Percentiles rank a stretch among this genome's conserved stretches.
Conservation (phyloP, 2,888 invertebrate species). For the Campoletis raptor region DNA sequence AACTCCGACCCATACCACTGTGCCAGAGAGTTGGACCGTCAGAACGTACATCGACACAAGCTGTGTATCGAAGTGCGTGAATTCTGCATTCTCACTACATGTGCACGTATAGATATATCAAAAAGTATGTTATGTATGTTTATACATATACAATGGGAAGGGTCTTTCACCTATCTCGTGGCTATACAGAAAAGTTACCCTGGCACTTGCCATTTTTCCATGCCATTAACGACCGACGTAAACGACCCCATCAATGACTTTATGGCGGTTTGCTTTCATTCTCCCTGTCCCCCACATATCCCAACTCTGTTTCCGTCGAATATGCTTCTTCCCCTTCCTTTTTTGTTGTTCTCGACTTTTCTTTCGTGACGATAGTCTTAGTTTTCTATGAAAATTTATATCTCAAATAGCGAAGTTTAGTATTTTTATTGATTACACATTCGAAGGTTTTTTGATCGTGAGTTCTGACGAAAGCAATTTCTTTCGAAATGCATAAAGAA, state of each 20-base stretch:
- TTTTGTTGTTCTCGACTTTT: not conserved
- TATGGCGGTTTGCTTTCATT: slow-evolving; percentile 80
- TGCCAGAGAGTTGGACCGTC: slow-evolving; percentile 34
- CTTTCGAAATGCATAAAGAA: not conserved
- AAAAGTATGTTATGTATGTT: not conserved
- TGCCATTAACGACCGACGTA: slow-evolving; percentile 81
- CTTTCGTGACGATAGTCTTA: not conserved
- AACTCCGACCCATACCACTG: slow-evolving; percentile 20
- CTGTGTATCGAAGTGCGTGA: slow-evolving; percentile 39
- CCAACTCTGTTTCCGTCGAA: slow-evolving; percentile 15
- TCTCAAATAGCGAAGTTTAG: too few species aligned
- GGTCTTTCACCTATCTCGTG: slow-evolving; percentile 58
- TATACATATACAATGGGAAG: slow-evolving; percentile 8
- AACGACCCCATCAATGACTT: slow-evolving; percentile 82
- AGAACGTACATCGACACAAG: slow-evolving; percentile 49
- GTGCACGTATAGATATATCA: not conserved
- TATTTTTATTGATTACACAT: not conserved
- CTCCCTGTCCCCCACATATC: slow-evolving; percentile 50
- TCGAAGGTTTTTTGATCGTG: not conserved
- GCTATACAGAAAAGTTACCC: slow-evolving; percentile 77
- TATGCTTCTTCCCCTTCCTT: slow-evolving; percentile 22
- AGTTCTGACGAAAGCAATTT: too few species aligned
- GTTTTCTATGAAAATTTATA: not conserved
- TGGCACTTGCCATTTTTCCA: slow-evolving; percentile 81
- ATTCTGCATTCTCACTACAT: slow-evolving; percentile 44